Base-by-base conservation (phyloP, 2,888 invertebrate species). In the Eupithecia abbreviata region DNA sequence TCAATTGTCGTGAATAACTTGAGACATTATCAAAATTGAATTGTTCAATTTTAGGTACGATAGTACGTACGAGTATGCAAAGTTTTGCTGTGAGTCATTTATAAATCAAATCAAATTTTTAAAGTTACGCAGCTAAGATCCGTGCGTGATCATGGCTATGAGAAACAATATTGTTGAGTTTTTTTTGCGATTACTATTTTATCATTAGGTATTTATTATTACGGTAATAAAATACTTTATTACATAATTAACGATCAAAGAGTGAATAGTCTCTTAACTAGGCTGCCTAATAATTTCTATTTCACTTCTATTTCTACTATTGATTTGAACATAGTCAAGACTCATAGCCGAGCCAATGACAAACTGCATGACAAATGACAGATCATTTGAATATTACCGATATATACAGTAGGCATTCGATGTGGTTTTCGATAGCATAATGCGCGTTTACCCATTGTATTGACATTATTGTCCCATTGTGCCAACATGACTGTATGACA, bases 391-490 rank as follows among this genome's bases (percentile, higher is more conserved):
- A 80, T 75, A 68, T 12, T 10, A 45, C 67, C 15, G 67, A 79
- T 30, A 30, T 18, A 62, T 62, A 18, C 58, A 75, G 75, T 82
- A 82, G 81, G 80, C 78, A 81, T 82, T 78, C 74, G 79, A 80
- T 80, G 80, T 71, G 81, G 81, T 79, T 81, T 80, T 79, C 79
- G 79, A 82, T 82, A 81, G 76, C 72, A 81, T 82, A 81, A 81
- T 80, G 78, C 81, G 72, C 78, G 81, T 81, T 81, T 79, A 78
- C 76, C 79, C 81, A 82, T 79, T 78, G 75, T 78, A 75, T 79
- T 77, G 81, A 79, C 77, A 80, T 85, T 82, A 85, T 80, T 82
- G 81, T 80, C 69, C 80, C 75, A 85, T 85, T 86, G 78, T 83
- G 82, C 77, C 83, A 73, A 84, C 18, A 58, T 9, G 55, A 58